phyloP scores from a whole-genome alignment of 2,113 vertebrate genomes.

The Vimba vimba region DNA sequence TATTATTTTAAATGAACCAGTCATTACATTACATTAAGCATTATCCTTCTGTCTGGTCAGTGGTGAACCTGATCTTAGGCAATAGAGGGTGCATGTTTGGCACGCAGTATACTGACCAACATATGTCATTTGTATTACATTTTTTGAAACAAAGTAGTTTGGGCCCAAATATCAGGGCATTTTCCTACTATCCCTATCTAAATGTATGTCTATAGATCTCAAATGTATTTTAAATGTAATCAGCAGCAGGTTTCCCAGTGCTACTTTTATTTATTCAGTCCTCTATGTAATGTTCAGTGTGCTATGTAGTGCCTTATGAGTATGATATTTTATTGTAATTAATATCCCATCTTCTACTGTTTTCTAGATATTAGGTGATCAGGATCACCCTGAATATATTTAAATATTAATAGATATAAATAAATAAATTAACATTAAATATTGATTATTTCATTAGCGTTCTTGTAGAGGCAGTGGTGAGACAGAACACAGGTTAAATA shows the following conservation, averaged over 20 bases:
- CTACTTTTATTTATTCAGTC: background rate
- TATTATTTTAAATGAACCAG: background rate
- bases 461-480: background rate
- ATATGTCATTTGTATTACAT: background rate
- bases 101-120: background rate
- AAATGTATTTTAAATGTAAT: background rate
- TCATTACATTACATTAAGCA: background rate
- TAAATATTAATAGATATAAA: background rate
- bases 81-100: background rate
- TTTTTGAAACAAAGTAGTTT: background rate
- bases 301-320: background rate
- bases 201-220: background rate
- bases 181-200: background rate
- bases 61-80: background rate
- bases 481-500: slow-evolving; percentile 1
- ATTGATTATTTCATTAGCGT: background rate
- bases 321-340: background rate
- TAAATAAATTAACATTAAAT: background rate
- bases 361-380: background rate
- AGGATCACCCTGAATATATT: background rate
- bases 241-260: background rate
- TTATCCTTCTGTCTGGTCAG: background rate
- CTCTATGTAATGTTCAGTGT: background rate
- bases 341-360: background rate
- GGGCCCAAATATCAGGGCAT: background rate